Conservation (phyloP, 2,113 vertebrate species). For the Ramphastos sulfuratus region DNA sequence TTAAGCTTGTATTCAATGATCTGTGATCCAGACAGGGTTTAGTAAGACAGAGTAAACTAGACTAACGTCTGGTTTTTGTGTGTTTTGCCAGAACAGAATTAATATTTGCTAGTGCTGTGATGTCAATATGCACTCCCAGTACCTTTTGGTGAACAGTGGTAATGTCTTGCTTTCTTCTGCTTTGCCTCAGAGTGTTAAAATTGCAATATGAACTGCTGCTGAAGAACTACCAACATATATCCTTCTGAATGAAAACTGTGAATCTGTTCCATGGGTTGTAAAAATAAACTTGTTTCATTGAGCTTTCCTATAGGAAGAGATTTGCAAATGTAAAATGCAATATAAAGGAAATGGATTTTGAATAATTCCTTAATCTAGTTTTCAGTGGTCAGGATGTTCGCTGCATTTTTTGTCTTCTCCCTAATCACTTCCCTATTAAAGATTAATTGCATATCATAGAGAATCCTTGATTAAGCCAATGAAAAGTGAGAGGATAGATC, state of each 20-base stretch:
- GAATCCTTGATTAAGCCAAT: constrained; percentile 64
- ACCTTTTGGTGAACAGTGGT: background rate
- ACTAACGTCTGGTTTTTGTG: background rate
- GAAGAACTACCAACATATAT: background rate
- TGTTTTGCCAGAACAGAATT: background rate
- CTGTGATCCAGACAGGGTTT: background rate
- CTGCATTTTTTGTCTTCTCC: constrained; percentile 32
- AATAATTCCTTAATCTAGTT: constrained; percentile 50
- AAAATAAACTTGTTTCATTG: constrained; percentile 48
- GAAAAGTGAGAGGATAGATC: constrained; percentile 34
- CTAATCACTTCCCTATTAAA: constrained; percentile 50
- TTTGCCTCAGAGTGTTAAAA: constrained; percentile 3
- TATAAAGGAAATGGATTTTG: constrained; percentile 32
- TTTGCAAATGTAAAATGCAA: constrained; percentile 38
- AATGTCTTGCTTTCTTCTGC: background rate
- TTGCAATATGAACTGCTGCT: background rate
- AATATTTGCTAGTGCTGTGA: background rate
- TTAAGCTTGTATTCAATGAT: background rate
- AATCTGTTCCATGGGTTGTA: constrained; percentile 3
- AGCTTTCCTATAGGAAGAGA: constrained; percentile 22
- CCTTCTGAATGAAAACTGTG: constrained; percentile 27
- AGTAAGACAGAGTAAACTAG: background rate
- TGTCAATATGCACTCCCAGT: background rate
- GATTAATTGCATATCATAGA: constrained; percentile 59
- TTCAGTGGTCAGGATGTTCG: background rate